Evolutionary conservation across 2,888 invertebrate species (phyloP), one percentile per base, ranked within the genome.

Genomic region (Nomada ferruginata): DNA sequence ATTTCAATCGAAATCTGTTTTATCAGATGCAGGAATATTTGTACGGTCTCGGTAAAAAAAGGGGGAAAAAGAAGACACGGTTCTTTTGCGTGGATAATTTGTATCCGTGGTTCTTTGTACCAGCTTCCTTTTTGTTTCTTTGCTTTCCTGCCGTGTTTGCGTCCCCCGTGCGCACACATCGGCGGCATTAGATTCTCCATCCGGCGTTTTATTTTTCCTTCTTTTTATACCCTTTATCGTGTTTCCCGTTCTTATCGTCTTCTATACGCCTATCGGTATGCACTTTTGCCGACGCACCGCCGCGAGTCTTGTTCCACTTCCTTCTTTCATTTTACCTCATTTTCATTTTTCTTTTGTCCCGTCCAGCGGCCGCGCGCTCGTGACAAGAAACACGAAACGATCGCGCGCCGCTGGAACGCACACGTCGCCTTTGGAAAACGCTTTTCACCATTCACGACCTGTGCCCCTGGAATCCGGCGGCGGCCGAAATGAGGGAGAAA

Each of bases 351-450:
- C 76, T 50, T 76, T 71, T 65, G 70, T 70, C 69, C n/a, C 44
- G 26, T 2, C 52, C 50, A 18, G 29, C 76, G 55, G 44, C 9
- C 53, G 36, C 36, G 11, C 18, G 44, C 52, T 53, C 77, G 77
- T 77, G 77, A 77, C 77, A 9, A 65, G 75, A 75, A 77, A 77
- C 23, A 60, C 60, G 74, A 77, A 66, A 23, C 65, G 65, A 59
- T 11, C 15, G 52, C 60, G 36, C 2, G 55, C 23, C 20, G 36
- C 15, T 0, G 29, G 76, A 47, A 77, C 77, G 75, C 77, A 77
- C 77, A 60, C 77, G 77, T 47, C 53, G 75, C 36, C 47, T 20
- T 23, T 26, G 60, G 50, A 59, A 23, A 47, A 23, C 13, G 13
- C 26, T 77, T 65, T 53, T 42, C 75, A 52, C 52, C 52, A 23